Base-by-base conservation (phyloP, 1,140 invertebrate genomes). In the Psilanteris sp. region DNA sequence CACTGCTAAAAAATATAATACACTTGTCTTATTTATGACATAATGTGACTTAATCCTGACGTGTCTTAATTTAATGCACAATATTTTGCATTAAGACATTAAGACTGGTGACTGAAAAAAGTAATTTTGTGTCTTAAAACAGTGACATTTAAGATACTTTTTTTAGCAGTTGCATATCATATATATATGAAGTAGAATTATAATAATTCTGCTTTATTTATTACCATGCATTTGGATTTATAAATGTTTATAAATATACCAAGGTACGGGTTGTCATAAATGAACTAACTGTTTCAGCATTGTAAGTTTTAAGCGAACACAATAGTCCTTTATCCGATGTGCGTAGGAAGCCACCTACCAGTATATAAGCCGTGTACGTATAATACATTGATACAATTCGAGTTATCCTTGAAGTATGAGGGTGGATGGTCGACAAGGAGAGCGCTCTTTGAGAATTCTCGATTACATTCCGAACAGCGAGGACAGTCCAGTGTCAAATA, bases 381-480 rank as follows among this genome's bases (percentile, higher is more conserved):
- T 29, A 62, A 46, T 43, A 55, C 67, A 54, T 46, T 39, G 67
- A 50, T 71, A 50, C 67, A 61, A 31, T 20, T 41, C 55, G 46
- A 57, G 57, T 66, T 73, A 74, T 64, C 61, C 71, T 74, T 74
- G 71, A 67, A 74, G 54, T 57, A 67, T 61, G 71, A 66, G 71
- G 71, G 71, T 74, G 71, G 71, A 74, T 46, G 46, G 11, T 52
- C 61, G 39, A 67, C 61, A 67, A 74, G 43, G 7, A 67, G 61
- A 62, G 37, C 52, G 44, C 18, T 57, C 50, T 41, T 52, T 16
- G 3, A 64, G 57, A 57, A 57, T 55, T 48, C 50, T 43, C 48
- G 32, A 64, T 54, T 54, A 37, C 67, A 61, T 61, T 61, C 55
- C 54, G 46, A 71, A 61, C 52, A 48, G 22, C 52, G 41, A 57